Base-by-base conservation (phyloP, 2,888 invertebrate species). In the Argyresthia goedartella region DNA sequence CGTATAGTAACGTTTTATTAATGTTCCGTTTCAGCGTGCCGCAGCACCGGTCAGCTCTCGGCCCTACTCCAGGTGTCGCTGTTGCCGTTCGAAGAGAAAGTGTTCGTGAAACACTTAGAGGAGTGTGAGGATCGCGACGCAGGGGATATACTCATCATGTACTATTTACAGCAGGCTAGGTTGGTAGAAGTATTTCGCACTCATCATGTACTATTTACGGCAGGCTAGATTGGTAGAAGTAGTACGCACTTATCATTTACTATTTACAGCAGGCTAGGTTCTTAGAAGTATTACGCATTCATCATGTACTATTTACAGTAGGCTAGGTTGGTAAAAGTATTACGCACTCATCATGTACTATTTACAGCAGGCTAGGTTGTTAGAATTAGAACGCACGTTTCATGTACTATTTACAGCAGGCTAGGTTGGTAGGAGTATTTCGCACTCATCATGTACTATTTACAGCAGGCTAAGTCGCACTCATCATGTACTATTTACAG, bases 231-330 rank as follows among this genome's bases (percentile, higher is more conserved):
- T 57, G 65, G 54, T 51, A 6, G 2, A 9, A 8, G 43, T 49
- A n/a, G 69, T 94, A 1, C 89, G 91, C 66, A 49, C 82, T 92
- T 25, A 87, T 94, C 47, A 88, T 93, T 72, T 93, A 93, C 67
- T 92, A 91, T 61, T 76, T 94, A 50, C 89, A 91, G 60, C 87
- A 90, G 63, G 71, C 78, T 10, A 73, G 91, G 87, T 78, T 57
- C 65, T 54, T 51, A 6, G 2, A 9, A 8, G 43, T 49, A n/a
- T 69, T 94, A 1, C 89, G 91, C 66, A 49, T 82, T 92, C 33
- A 87, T 94, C 47, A 88, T 93, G 72, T 93, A 93, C 67, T 92
- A 91, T 61, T 76, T 94, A 50, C 89, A 91, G 60, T 87, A 90
- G 63, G 71, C 78, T 10, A 73, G 91, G 87, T 78, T 57, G 65